A percentile compares a stretch with the other conserved stretches of the same genome.
phyloP scores from a whole-genome alignment of 2,797 vertebrate species.

The Carduelis carduelis region DNA sequence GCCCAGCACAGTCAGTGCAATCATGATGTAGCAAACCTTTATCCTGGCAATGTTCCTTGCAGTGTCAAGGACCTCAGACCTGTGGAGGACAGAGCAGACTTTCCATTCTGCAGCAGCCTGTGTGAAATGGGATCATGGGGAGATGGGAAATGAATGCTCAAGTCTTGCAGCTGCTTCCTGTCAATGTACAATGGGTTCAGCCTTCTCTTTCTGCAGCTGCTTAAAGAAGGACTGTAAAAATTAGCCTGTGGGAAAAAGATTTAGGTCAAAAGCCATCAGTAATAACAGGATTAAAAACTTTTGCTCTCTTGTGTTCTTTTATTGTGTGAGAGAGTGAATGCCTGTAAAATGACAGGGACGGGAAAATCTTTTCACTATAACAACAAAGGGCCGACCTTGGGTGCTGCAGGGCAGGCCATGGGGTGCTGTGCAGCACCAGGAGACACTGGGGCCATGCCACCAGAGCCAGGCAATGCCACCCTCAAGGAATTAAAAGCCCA shows the following conservation, averaged over 20 bases:
- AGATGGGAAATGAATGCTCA: background rate
- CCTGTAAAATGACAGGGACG: background rate
- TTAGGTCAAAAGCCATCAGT: background rate
- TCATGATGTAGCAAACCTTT: constrained; percentile 61
- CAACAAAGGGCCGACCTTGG: background rate
- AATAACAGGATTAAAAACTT: background rate
- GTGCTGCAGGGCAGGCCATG: background rate
- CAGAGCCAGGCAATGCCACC: background rate
- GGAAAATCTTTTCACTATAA: background rate
- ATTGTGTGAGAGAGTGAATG: background rate
- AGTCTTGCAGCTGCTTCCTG: background rate
- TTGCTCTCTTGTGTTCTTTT: background rate
- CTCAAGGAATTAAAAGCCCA: background rate
- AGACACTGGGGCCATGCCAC: accelerated
- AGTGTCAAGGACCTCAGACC: background rate
- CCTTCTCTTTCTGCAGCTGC: background rate
- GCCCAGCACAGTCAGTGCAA: constrained; percentile 42
- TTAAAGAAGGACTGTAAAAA: background rate
- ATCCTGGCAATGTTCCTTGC: constrained; percentile 44
- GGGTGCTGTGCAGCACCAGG: background rate
- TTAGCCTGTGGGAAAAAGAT: background rate
- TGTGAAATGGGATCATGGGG: background rate
- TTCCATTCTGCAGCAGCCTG: background rate
- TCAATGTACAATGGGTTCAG: background rate
- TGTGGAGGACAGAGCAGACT: background rate